Conservation (phyloP, 2,797 vertebrate species). For the Microhierax caerulescens region DNA sequence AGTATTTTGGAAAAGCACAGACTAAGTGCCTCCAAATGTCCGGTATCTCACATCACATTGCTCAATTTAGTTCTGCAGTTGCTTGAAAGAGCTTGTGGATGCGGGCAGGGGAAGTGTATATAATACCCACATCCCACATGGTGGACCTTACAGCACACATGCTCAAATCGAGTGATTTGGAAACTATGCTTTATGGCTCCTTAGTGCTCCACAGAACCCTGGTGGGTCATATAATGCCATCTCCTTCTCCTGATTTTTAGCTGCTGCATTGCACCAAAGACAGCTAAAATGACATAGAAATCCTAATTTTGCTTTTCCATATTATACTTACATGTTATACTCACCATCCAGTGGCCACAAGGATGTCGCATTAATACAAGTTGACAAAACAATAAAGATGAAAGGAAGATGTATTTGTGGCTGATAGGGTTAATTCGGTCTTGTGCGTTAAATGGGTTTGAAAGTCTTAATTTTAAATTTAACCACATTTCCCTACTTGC, state of each 20-base stretch:
- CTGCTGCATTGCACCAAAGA: not conserved
- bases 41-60: not conserved
- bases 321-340: not conserved
- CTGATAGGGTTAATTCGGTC: not conserved
- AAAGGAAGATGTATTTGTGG: not conserved
- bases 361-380: not conserved
- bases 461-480: not conserved
- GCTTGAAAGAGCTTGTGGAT: not conserved
- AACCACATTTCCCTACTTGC: not conserved
- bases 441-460: not conserved
- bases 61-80: not conserved
- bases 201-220: not conserved
- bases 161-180: not conserved
- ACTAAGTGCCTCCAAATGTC: not conserved
- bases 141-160: not conserved
- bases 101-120: not conserved
- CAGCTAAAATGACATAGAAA: not conserved
- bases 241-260: not conserved
- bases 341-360: not conserved
- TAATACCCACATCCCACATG: not conserved
- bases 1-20: not conserved
- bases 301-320: not conserved
- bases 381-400: not conserved
- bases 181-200: not conserved
- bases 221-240: not conserved